Evolutionary conservation across 2,888 invertebrate genomes (phyloP).

Genomic region (Cosmopolites sordidus): DNA sequence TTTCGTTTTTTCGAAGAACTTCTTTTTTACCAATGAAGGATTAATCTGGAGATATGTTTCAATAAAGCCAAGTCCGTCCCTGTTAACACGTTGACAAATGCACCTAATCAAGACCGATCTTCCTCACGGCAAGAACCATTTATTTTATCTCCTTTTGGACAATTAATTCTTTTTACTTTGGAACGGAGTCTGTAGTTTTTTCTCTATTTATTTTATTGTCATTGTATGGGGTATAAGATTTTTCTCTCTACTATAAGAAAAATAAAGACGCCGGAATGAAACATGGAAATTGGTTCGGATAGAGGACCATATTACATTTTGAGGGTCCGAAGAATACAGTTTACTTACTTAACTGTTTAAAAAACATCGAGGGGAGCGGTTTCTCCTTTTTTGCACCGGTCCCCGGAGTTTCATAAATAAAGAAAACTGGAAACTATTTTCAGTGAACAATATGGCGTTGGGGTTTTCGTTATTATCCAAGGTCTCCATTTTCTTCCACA

Average conservation of each 20-base stretch:
- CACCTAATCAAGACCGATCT: slow-evolving; percentile 21
- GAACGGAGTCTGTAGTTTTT: slow-evolving; percentile 9
- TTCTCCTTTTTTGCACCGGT: too few species aligned
- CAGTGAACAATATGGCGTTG: too few species aligned
- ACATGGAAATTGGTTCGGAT: slow-evolving; percentile 3
- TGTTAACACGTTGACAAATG: slow-evolving; percentile 21
- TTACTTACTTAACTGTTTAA: too few species aligned
- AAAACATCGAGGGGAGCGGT: too few species aligned
- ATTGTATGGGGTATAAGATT: slow-evolving; percentile 21
- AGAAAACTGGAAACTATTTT: too few species aligned
- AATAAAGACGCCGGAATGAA: slow-evolving; percentile 2
- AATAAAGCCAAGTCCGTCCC: not conserved
- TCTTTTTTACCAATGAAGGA: too few species aligned
- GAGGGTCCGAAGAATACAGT: too few species aligned
- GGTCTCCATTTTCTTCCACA: too few species aligned
- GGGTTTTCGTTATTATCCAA: too few species aligned
- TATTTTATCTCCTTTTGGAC: slow-evolving; percentile 24
- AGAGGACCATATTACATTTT: not conserved
- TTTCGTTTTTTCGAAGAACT: too few species aligned
- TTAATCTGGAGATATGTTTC: too few species aligned
- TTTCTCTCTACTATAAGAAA: not conserved
- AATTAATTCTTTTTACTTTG: slow-evolving; percentile 23
- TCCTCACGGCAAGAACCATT: slow-evolving; percentile 20
- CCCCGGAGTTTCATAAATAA: too few species aligned
- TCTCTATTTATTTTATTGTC: slow-evolving; percentile 18